These are phyloP conservation scores for Volucella bombylans DNA, from an alignment of 2,888 invertebrate genomes.

Conservation along the genomic window DNA sequence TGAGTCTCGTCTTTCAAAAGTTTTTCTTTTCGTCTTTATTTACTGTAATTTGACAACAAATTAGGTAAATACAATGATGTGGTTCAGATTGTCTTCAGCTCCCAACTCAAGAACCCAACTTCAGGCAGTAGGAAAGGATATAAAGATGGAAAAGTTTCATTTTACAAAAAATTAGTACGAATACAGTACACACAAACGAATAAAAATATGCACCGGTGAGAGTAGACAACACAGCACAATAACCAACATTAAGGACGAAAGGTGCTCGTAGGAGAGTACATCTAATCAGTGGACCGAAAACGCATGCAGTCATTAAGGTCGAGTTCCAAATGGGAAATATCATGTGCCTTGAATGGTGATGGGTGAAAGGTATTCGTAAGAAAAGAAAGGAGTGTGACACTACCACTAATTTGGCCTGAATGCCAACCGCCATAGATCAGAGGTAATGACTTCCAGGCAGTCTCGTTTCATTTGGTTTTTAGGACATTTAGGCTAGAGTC, in stretches of 20 bases:
- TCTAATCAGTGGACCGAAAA: constrained; percentile 50
- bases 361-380: not conserved
- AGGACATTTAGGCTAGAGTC: constrained; percentile 17
- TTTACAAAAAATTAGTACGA: constrained; percentile 9
- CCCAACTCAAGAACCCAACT: not conserved
- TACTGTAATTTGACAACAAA: constrained; percentile 51
- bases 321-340: constrained; percentile 6
- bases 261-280: constrained; percentile 1
- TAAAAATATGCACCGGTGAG: not conserved
- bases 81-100: not conserved
- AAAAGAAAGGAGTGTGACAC: not conserved
- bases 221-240: constrained; percentile 26
- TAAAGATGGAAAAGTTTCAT: constrained; percentile 12
- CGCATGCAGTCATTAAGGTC: constrained; percentile 31
- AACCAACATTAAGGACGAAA: constrained; percentile 36
- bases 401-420: constrained; percentile 40
- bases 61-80: constrained; percentile 30
- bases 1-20: constrained; percentile 29
- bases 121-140: not conserved
- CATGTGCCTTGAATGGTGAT: not conserved
- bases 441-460: constrained; percentile 18
- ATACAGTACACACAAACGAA: not conserved
- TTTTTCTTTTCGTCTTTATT: not conserved
- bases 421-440: constrained; percentile 30
- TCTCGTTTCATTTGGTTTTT: constrained; percentile 36